Base-by-base conservation (phyloP, 2,888 invertebrate species). In the Himalopsyche japonica region DNA sequence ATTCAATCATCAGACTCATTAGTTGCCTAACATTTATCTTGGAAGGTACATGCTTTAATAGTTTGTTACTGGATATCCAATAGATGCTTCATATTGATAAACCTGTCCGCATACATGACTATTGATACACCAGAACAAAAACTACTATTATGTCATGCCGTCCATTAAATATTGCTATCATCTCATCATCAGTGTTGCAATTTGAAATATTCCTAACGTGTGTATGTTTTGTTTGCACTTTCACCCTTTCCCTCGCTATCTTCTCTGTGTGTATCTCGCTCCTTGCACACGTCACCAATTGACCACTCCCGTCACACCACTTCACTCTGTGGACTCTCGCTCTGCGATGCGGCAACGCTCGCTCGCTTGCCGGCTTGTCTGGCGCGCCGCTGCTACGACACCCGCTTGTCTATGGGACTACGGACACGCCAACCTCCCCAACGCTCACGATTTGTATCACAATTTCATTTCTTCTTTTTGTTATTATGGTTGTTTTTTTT, bases 401-500 rank as follows among this genome's bases (percentile, higher is more conserved):
- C 64, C 80, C 86, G 81, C 77, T 76, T 84, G 83, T 82, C 80
- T 85, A 78, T 84, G 86, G 70, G 82, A 84, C 48, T 79, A 37
- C 83, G 78, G 83, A 70, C 70, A 70, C 70, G 70, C 70, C 70
- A 30, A 70, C 76, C 24, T 76, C 81, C 78, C 32, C 49, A 57
- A 83, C 47, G 76, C 81, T 80, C 27, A 81, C 47, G 83, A 87
- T 83, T 87, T 87, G 87, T 87, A 87, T 87, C 85, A 86, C 83
- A 85, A 82, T 84, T 84, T 86, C 83, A 86, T 84, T 82, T 86
- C 81, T 80, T 83, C 78, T 82, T 83, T 85, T 81, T 49, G 49
- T 80, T 64, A 30, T n/a, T 4, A 57, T 18, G 34, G 57, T 49
- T 57, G 57, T 80, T 27, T 64, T 32, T 37, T 79, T n/a, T n/a